These are phyloP conservation scores for Oophaga sylvatica DNA, from an alignment of 2,797 vertebrate species.

Conservation along the genomic window DNA sequence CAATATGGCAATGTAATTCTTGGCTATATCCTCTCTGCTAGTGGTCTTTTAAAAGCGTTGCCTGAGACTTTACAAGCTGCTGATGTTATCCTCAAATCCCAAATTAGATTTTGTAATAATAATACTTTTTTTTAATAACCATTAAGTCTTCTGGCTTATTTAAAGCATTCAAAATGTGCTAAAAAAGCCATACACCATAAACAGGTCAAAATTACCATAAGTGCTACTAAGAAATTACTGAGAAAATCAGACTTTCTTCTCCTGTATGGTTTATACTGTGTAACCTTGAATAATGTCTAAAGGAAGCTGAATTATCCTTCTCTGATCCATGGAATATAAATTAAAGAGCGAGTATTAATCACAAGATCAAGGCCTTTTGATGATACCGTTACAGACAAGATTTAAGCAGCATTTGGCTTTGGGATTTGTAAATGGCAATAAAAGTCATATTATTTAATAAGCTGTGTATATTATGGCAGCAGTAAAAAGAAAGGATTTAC, in stretches of 20 bases:
- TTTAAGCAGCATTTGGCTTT: slow-evolving; percentile 55
- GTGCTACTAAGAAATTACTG: slow-evolving; percentile 3
- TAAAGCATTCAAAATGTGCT: slow-evolving; percentile 11
- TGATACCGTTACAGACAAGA: slow-evolving; percentile 54
- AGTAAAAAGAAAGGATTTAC: slow-evolving; percentile 37
- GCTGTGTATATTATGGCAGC: slow-evolving; percentile 37
- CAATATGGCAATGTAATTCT: slow-evolving; percentile 29
- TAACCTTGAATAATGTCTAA: slow-evolving; percentile 44
- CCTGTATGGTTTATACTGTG: slow-evolving; percentile 31
- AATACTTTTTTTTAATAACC: slow-evolving; percentile 32
- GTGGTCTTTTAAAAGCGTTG: slow-evolving; percentile 50
- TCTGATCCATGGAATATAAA: slow-evolving; percentile 55
- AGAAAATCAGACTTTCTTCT: slow-evolving; percentile 34
- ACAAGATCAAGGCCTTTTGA: slow-evolving; percentile 56
- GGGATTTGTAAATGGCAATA: slow-evolving; percentile 59
- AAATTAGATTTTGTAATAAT: slow-evolving; percentile 23
- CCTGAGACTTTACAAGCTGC: slow-evolving; percentile 41
- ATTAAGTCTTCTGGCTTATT: slow-evolving; percentile 13
- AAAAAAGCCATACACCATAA: neutral
- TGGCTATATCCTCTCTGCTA: slow-evolving; percentile 42
- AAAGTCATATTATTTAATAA: slow-evolving; percentile 59
- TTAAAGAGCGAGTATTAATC: slow-evolving; percentile 51
- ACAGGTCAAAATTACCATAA: slow-evolving; percentile 37
- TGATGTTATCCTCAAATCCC: slow-evolving; percentile 41
- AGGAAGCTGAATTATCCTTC: slow-evolving; percentile 45